Evolutionary conservation across 2,113 vertebrate species (phyloP), one percentile per base, ranked within the genome.

Genomic region (Pollimyrus isidori): DNA sequence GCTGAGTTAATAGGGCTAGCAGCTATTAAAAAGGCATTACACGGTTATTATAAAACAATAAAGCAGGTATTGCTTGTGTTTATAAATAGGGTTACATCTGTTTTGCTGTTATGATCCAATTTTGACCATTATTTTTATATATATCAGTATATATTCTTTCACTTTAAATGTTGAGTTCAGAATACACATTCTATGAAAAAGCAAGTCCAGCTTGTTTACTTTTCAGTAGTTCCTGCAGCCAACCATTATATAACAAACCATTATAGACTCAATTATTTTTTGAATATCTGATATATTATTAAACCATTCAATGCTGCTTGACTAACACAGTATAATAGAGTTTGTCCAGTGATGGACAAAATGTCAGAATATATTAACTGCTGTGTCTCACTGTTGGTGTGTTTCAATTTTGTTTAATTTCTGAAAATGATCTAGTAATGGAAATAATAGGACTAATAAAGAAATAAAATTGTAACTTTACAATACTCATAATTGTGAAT

Each of bases 181-280:
- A 42, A 56, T 50, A 45, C 17, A 11, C 21, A 42, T 45, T 90
- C 65, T 26, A 65, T 85, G 48, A 92, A 87, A 93, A 92, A 89
- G 94, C 97, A 98, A 98, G 97, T 97, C 97, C 97, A 98, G 97
- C 97, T 99, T 99, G 97, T 97, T 97, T 96, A 96, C 96, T 96
- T 95, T 96, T 95, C 96, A 96, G 96, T 96, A 96, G 95, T 96
- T 89, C 95, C 96, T 96, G 95, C 95, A 96, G 95, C 95, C 95
- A 46, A 80, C 69, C 89, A 26, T 6, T 46, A 39, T 87, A 87
- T 62, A 50, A 62, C 76, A 80, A 49, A 35, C 45, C 46, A 46
- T 39, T 53, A 13, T 69, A 35, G 21, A 48, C 23, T 50, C 21
- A 23, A 13, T 46, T 82, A 23, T 7, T 23, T 89, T 53, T 73